A percentile compares a stretch with the other conserved stretches of the same genome.
These are phyloP conservation scores for Cheilosia vernalis DNA, from an alignment of 2,888 invertebrate genomes.

Conservation along the genomic window DNA sequence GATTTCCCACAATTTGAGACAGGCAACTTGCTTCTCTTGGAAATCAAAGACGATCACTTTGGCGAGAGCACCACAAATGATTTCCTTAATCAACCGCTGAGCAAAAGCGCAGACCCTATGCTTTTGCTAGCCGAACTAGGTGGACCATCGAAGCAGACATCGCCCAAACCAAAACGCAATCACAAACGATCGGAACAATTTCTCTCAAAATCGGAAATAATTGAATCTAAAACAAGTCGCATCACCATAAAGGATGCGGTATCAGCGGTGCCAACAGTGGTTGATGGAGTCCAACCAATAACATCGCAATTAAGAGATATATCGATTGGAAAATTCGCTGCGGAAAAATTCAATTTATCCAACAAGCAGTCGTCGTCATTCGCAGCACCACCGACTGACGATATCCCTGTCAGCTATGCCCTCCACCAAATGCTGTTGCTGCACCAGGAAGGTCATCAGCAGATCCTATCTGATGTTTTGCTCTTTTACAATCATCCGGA, in stretches of 20 bases:
- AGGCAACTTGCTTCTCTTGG: conserved; percentile 80
- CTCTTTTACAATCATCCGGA: conserved; percentile 82
- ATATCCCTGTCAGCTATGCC: conserved; percentile 22
- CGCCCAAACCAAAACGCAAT: conserved; percentile 61
- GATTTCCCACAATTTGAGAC: conserved; percentile 57
- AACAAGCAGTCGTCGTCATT: conserved; percentile 43
- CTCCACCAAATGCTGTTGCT: conserved; percentile 18
- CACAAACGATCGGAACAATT: conserved; percentile 71
- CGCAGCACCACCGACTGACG: background rate
- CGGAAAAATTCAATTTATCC: conserved; percentile 77
- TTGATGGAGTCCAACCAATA: conserved; percentile 65
- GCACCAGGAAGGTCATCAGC: conserved; percentile 64
- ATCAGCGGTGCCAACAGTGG: conserved; percentile 79
- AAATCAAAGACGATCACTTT: conserved; percentile 87
- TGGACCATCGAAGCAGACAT: conserved; percentile 42
- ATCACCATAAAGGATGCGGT: conserved; percentile 39
- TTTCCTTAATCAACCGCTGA: conserved; percentile 78
- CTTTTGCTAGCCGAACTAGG: conserved; percentile 74
- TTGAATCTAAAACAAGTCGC: conserved; percentile 76
- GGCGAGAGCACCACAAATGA: conserved; percentile 84
- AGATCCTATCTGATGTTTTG: conserved; percentile 80
- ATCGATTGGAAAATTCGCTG: conserved; percentile 70
- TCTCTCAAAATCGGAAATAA: conserved; percentile 82
- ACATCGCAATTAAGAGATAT: conserved; percentile 69
- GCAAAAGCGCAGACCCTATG: conserved; percentile 81